These are phyloP conservation scores for Platerodrilus igneus DNA, from an alignment of 2,888 invertebrate genomes.

Conservation along the genomic window DNA sequence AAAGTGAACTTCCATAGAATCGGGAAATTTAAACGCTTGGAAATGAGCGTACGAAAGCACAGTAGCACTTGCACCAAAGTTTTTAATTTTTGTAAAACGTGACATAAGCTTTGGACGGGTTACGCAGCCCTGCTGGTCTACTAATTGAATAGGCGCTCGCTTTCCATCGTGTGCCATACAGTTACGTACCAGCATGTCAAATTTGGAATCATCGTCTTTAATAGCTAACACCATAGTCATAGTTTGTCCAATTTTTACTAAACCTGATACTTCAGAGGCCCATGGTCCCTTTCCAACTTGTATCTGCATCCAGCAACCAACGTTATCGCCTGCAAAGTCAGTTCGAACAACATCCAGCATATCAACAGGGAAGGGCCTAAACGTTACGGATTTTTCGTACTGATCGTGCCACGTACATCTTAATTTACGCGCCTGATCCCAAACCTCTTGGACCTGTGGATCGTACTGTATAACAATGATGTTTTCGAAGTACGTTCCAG, in stretches of 20 bases:
- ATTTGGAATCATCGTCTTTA: constrained; percentile 91
- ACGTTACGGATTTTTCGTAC: constrained; percentile 92
- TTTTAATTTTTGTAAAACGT: constrained; percentile 89
- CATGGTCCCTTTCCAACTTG: constrained; percentile 93
- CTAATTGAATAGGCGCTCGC: constrained; percentile 86
- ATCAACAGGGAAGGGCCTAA: constrained; percentile 90
- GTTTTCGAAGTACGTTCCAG: constrained; percentile 90
- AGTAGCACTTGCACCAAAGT: constrained; percentile 89
- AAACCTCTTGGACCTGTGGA: constrained; percentile 83
- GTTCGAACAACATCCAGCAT: constrained; percentile 93
- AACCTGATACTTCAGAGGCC: constrained; percentile 91
- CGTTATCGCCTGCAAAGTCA: constrained; percentile 92
- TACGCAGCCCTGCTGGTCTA: constrained; percentile 89
- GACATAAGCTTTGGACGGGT: constrained; percentile 91
- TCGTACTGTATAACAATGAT: constrained; percentile 92
- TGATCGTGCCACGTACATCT: constrained; percentile 95
- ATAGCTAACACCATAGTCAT: constrained; percentile 96
- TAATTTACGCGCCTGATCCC: constrained; percentile 90
- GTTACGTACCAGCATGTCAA: constrained; percentile 91
- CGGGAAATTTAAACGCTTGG: constrained; percentile 94
- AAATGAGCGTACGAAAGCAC: constrained; percentile 89
- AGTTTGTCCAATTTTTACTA: constrained; percentile 92
- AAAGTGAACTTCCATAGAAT: constrained; percentile 95
- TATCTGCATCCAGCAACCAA: constrained; percentile 97
- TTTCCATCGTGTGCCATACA: constrained; percentile 94